These are phyloP conservation scores for Pterophyllum scalare DNA, from an alignment of 2,113 vertebrate species.

Conservation along the genomic window DNA sequence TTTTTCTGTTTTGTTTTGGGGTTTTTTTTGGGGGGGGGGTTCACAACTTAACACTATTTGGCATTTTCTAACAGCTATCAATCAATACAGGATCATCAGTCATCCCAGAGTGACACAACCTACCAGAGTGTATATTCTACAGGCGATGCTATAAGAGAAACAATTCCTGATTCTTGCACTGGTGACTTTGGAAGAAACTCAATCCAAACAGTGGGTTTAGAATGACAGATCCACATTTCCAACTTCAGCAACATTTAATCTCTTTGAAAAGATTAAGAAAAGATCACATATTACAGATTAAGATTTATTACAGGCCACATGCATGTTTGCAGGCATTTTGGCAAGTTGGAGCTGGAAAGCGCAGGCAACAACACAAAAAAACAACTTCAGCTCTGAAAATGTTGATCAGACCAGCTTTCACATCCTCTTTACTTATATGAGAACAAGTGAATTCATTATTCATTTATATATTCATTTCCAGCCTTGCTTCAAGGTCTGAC, in stretches of 20 bases:
- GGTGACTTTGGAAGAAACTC: not conserved
- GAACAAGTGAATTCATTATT: not conserved
- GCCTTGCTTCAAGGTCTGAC: not conserved
- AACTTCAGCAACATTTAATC: not conserved
- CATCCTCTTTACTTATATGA: not conserved
- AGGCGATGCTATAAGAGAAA: not conserved
- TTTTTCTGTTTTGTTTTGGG: too few species aligned
- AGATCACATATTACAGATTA: not conserved
- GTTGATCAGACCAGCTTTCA: not conserved
- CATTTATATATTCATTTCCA: not conserved
- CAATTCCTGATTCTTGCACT: not conserved
- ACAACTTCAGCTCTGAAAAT: not conserved
- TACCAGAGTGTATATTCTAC: not conserved
- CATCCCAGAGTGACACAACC: not conserved
- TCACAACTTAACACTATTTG: constrained; percentile 13
- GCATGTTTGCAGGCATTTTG: not conserved
- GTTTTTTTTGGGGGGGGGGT: not conserved
- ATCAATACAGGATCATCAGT: not conserved
- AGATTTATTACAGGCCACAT: not conserved
- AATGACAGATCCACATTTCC: not conserved
- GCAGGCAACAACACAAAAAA: not conserved
- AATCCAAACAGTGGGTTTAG: not conserved
- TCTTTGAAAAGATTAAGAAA: not conserved
- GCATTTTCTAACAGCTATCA: not conserved
- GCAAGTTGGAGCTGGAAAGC: not conserved